A percentile compares a stretch with the other conserved stretches of the same genome.
Evolutionary conservation across 2,113 vertebrate species (phyloP).

Genomic region (Monarcha castaneiventris): DNA sequence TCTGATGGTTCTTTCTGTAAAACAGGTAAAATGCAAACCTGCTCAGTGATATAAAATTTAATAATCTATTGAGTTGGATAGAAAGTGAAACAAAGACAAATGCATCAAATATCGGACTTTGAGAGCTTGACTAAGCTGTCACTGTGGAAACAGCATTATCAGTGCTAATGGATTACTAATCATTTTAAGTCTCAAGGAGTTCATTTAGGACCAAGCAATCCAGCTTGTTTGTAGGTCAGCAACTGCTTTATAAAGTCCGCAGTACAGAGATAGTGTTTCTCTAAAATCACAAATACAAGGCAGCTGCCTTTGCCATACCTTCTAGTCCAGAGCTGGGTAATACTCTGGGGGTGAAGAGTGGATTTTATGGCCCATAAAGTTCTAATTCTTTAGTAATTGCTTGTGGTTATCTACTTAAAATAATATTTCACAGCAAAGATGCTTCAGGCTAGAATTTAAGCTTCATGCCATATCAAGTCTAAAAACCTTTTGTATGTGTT

Average conservation of each 20-base stretch:
- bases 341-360: neutral
- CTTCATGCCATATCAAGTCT: neutral
- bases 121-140: neutral
- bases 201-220: neutral
- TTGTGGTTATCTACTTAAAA: constrained; percentile 10
- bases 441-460: constrained; percentile 21
- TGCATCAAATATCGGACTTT: neutral
- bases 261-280: neutral
- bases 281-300: neutral
- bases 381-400: neutral
- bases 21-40: neutral
- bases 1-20: neutral
- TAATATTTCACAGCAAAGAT: constrained; percentile 53
- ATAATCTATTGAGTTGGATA: neutral
- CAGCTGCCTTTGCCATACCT: neutral
- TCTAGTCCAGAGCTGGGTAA: neutral
- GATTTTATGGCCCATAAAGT: neutral
- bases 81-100: neutral
- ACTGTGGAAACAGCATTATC: neutral
- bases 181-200: neutral
- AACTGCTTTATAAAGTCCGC: neutral
- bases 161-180: neutral
- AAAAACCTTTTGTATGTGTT: constrained; percentile 47
- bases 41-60: neutral
- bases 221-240: neutral